Percentiles rank a stretch among this genome's conserved stretches.
These are phyloP conservation scores for Tichodroma muraria DNA, from an alignment of 2,113 vertebrate genomes.

Conservation along the genomic window DNA sequence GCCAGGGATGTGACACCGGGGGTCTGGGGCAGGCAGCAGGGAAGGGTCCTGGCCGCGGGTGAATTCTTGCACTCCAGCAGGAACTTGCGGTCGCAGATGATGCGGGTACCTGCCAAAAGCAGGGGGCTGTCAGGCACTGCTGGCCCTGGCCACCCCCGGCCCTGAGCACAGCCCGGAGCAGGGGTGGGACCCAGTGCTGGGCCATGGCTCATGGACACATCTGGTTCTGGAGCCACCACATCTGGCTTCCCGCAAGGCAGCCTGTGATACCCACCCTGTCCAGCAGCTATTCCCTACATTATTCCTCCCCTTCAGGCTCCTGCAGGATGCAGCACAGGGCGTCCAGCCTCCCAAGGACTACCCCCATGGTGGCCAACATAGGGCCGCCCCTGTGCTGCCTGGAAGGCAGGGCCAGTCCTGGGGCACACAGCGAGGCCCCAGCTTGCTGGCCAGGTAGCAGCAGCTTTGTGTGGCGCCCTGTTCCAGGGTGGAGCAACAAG, in stretches of 20 bases:
- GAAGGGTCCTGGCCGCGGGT: constrained; percentile 83
- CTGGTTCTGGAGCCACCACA: not conserved
- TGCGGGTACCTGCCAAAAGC: constrained; percentile 80
- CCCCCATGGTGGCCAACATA: not conserved
- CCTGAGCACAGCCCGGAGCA: not conserved
- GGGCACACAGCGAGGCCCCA: fast-evolving
- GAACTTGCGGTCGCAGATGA: constrained; percentile 93
- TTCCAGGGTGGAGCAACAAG: not conserved
- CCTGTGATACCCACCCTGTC: not conserved
- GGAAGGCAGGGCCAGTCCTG: not conserved
- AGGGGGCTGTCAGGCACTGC: not conserved
- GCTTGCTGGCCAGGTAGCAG: not conserved
- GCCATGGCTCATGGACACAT: fast-evolving
- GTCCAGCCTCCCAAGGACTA: fast-evolving
- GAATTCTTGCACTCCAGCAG: constrained; percentile 92
- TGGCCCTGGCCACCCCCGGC: not conserved
- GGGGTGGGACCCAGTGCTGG: not conserved
- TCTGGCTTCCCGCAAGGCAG: not conserved
- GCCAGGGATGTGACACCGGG: constrained; percentile 83
- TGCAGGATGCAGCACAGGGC: not conserved
- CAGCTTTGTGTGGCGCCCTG: fast-evolving
- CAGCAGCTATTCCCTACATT: not conserved
- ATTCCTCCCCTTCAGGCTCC: not conserved
- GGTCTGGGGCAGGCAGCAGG: constrained; percentile 89
- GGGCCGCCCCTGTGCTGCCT: not conserved